Percentiles rank a stretch among this genome's conserved stretches.
phyloP scores from a whole-genome alignment of 2,113 vertebrate genomes.

The Takifugu bimaculatus region DNA sequence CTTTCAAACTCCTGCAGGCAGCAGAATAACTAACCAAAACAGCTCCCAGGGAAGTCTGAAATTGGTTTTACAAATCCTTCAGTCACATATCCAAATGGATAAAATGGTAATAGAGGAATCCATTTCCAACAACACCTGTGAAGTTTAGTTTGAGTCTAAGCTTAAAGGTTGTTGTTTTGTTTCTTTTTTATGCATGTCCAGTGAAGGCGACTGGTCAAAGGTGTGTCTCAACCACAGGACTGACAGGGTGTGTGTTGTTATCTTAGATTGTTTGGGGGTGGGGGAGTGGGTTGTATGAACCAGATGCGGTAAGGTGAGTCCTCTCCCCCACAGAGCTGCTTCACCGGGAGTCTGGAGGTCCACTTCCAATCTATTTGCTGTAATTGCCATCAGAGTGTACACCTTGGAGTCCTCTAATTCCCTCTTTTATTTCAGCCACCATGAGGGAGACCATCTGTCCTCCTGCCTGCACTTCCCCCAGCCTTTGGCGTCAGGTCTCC shows the following conservation, averaged over 20 bases:
- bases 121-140: constrained; percentile 41
- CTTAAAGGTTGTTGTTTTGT: constrained; percentile 11
- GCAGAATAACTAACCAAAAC: constrained; percentile 72
- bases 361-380: constrained; percentile 97
- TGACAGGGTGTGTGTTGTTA: constrained; percentile 36
- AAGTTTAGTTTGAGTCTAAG: constrained; percentile 43
- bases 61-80: constrained; percentile 65
- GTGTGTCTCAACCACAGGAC: constrained; percentile 1
- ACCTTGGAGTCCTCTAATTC: constrained; percentile 96
- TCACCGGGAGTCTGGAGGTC: constrained; percentile 79
- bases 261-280: constrained; percentile 70
- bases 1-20: constrained; percentile 75
- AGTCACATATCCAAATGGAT: constrained; percentile 44
- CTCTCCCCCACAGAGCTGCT: constrained; percentile 82
- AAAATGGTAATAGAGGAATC: constrained; percentile 60
- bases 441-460: constrained; percentile 97
- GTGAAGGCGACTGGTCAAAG: background rate
- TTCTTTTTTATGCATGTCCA: too few relatives aligned
- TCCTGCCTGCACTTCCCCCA: constrained; percentile 71
- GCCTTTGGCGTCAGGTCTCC: constrained; percentile 53
- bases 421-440: constrained; percentile 96
- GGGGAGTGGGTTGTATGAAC: constrained; percentile 78
- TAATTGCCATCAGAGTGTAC: constrained; percentile 96
- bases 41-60: constrained; percentile 67
- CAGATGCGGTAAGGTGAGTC: constrained; percentile 88